Conservation (phyloP, 2,888 invertebrate genomes). For the Andrena haemorrhoa region DNA sequence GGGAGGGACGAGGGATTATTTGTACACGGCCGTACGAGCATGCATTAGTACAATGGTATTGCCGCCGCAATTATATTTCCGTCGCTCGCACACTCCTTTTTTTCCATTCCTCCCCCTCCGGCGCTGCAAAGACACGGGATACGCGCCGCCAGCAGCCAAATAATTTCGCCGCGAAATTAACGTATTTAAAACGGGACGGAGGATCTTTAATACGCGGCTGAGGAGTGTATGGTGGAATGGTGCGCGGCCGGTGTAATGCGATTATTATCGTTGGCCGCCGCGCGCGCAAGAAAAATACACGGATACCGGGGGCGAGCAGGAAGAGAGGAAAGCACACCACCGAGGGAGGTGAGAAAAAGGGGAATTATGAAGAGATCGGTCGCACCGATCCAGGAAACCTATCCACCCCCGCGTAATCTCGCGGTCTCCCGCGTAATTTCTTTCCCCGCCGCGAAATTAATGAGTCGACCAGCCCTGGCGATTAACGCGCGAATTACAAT, state of each 20-base stretch:
- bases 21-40: slow-evolving; percentile 33
- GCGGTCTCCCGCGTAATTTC: slow-evolving; percentile 40
- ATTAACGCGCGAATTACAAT: slow-evolving; percentile 43
- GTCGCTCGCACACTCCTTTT: not conserved
- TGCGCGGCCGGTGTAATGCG: slow-evolving; percentile 35
- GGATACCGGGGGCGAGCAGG: not conserved
- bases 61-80: slow-evolving; percentile 43
- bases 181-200: slow-evolving; percentile 39
- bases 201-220: slow-evolving; percentile 36
- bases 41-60: slow-evolving; percentile 52
- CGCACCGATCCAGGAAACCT: slow-evolving; percentile 6
- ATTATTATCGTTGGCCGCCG: slow-evolving; percentile 48
- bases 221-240: slow-evolving; percentile 18
- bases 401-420: slow-evolving; percentile 26
- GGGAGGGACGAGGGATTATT: slow-evolving; percentile 48
- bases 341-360: not conserved
- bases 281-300: slow-evolving; percentile 44
- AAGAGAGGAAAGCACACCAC: not conserved
- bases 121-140: not conserved
- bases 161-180: slow-evolving; percentile 54
- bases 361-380: slow-evolving; percentile 28
- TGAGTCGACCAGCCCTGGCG: not conserved
- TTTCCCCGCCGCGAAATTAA: slow-evolving; percentile 29
- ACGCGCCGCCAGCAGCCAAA: slow-evolving; percentile 24
- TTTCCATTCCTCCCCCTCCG: not conserved